phyloP scores from a whole-genome alignment of 2,888 invertebrate genomes.

The Nasonovia ribisnigri region DNA sequence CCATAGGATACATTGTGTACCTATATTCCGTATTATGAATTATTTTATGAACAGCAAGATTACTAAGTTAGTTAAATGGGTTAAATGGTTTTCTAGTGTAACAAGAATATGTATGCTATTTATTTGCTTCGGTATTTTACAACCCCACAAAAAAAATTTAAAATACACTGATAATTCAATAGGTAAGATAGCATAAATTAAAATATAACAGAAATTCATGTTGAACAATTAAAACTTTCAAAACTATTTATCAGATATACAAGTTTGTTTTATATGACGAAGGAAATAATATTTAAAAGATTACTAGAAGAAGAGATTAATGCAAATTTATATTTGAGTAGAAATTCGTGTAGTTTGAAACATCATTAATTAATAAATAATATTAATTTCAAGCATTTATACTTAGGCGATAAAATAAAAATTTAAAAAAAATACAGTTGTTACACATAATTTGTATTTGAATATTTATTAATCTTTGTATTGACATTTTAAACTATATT shows the following conservation, averaged over 20 bases:
- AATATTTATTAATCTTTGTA: neutral
- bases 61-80: neutral
- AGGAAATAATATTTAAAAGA: neutral
- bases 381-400: neutral
- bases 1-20: neutral
- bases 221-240: neutral
- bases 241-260: neutral
- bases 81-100: neutral
- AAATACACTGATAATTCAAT: neutral
- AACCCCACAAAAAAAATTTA: neutral
- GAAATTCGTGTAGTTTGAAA: neutral
- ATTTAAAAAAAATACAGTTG: neutral
- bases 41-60: neutral
- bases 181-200: neutral
- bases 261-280: neutral
- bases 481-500: neutral
- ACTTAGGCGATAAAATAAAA: neutral
- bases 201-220: neutral
- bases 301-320: neutral
- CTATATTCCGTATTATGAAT: neutral
- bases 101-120: neutral
- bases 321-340: neutral
- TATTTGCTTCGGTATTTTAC: constrained; percentile 6
- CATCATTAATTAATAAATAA: neutral
- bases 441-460: neutral